A percentile compares a stretch with the other conserved stretches of the same genome.
Evolutionary conservation across 2,113 vertebrate genomes (phyloP).

Genomic region (Leptocoma aspasia): DNA sequence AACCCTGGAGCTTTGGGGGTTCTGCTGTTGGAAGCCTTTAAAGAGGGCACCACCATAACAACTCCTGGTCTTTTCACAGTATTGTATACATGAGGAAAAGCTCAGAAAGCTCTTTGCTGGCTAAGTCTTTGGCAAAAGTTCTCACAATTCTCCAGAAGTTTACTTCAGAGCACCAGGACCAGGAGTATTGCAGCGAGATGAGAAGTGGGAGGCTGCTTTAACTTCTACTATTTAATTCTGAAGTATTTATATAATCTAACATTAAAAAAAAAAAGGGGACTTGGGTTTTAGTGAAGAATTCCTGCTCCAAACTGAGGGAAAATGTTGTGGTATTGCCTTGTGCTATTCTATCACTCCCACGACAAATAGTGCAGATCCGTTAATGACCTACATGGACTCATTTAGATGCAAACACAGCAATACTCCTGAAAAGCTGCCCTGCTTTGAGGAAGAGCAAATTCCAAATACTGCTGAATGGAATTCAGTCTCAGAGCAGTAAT

Average conservation of each 20-base stretch:
- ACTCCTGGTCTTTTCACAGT: neutral
- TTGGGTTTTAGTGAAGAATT: slow-evolving; percentile 7
- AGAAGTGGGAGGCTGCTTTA: neutral
- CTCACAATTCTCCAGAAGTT: neutral
- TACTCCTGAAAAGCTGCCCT: slow-evolving; percentile 50
- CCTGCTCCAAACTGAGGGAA: neutral
- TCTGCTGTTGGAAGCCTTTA: neutral
- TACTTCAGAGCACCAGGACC: neutral
- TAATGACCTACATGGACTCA: slow-evolving; percentile 46
- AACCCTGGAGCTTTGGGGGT: neutral
- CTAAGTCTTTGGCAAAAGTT: neutral
- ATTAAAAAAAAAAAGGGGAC: too few relatives aligned
- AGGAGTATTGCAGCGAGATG: neutral
- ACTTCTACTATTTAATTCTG: neutral
- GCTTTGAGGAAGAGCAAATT: slow-evolving; percentile 42
- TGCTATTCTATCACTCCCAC: slow-evolving; percentile 34
- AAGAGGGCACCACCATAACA: neutral
- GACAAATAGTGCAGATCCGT: neutral
- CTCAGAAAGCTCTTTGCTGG: neutral
- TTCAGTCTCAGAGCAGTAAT: slow-evolving; percentile 62
- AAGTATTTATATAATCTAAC: neutral
- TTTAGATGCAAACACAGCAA: slow-evolving; percentile 58
- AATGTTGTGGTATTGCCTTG: neutral
- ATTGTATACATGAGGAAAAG: neutral
- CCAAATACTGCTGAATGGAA: slow-evolving; percentile 64